phyloP scores from a whole-genome alignment of 1,140 invertebrate species.

The Cepaea nemoralis region DNA sequence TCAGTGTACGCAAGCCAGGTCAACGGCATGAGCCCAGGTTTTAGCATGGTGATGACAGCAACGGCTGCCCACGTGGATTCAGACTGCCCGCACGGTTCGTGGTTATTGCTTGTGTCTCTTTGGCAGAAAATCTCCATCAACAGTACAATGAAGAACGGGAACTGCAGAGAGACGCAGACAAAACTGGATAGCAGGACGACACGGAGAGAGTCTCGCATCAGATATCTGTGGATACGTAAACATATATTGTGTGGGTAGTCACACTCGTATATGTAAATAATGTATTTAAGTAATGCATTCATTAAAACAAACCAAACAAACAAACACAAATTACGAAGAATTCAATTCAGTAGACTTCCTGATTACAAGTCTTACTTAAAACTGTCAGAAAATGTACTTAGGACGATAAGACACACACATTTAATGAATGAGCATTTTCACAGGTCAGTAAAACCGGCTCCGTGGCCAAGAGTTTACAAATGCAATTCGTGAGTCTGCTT shows the following conservation, averaged over 20 bases:
- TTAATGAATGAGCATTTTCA: too few relatives aligned
- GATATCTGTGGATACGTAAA: neutral
- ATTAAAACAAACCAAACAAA: too few relatives aligned
- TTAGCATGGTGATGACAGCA: slow-evolving; percentile 28
- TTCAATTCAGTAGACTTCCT: too few relatives aligned
- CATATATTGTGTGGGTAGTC: neutral
- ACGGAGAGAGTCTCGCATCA: slow-evolving; percentile 25
- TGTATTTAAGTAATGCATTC: too few relatives aligned
- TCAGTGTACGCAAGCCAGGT: slow-evolving; percentile 41
- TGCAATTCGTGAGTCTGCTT: too few relatives aligned
- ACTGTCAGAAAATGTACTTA: too few relatives aligned
- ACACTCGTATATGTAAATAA: too few relatives aligned
- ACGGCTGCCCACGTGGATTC: slow-evolving; percentile 26
- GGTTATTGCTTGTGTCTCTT: neutral
- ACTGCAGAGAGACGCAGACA: slow-evolving; percentile 33
- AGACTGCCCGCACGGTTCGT: slow-evolving; percentile 6
- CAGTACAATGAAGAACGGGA: slow-evolving; percentile 39
- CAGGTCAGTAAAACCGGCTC: too few relatives aligned
- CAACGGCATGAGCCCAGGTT: slow-evolving; percentile 38
- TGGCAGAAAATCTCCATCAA: slow-evolving; percentile 35
- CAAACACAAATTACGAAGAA: neutral
- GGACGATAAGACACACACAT: too few relatives aligned
- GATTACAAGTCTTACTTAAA: too few relatives aligned
- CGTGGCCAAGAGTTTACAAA: too few relatives aligned
- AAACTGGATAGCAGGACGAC: slow-evolving; percentile 24